Percentiles rank a stretch among this genome's conserved stretches.
Evolutionary conservation across 2,797 vertebrate species (phyloP).

Genomic region (Furcifer pardalis): DNA sequence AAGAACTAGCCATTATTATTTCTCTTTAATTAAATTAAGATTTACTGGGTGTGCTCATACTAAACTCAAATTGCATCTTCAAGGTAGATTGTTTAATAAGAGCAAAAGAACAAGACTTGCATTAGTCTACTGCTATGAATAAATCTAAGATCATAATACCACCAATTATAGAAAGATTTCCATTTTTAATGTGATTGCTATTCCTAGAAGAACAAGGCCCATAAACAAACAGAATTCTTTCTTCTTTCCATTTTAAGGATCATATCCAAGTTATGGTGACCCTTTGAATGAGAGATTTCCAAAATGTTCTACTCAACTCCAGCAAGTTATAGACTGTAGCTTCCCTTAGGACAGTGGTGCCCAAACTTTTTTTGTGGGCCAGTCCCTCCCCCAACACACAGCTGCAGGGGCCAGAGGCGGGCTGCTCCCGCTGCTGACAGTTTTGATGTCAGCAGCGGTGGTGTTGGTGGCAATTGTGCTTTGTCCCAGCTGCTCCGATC

Average conservation of each 20-base stretch:
- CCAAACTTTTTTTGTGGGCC: too few species aligned
- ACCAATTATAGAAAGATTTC: constrained; percentile 34
- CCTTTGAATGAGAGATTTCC: too few species aligned
- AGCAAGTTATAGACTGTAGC: too few species aligned
- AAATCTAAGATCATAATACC: neutral
- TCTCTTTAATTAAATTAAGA: constrained; percentile 1
- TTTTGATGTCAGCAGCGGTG: too few species aligned
- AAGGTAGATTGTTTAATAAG: constrained; percentile 12
- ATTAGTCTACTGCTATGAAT: constrained; percentile 11
- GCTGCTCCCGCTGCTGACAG: too few species aligned
- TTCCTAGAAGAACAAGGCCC: constrained; percentile 10
- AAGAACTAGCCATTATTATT: neutral
- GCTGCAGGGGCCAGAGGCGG: too few species aligned
- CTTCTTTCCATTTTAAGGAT: neutral
- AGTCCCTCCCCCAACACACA: too few species aligned
- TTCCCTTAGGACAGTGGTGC: too few species aligned
- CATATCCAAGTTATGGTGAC: too few species aligned
- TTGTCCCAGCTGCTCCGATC: too few species aligned
- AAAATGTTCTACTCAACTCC: too few species aligned
- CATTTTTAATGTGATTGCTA: constrained; percentile 20
- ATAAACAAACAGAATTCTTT: neutral
- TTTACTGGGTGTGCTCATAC: constrained; percentile 29
- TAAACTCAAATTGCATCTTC: constrained; percentile 6
- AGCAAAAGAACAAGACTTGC: neutral
- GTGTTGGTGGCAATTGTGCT: too few species aligned